These are phyloP conservation scores for Catharus fuscescens DNA, from an alignment of 2,113 vertebrate genomes.

Conservation along the genomic window DNA sequence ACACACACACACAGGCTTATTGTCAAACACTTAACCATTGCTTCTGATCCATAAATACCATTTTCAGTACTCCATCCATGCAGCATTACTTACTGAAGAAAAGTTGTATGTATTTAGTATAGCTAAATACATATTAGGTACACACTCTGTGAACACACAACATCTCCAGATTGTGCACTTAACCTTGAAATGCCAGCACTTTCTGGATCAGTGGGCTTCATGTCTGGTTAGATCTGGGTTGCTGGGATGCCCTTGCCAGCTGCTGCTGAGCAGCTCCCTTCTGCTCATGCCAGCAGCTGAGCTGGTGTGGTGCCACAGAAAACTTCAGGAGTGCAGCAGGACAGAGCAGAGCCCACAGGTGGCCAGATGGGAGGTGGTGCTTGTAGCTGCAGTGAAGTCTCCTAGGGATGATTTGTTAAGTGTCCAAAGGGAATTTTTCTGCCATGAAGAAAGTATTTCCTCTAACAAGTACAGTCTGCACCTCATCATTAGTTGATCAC, in stretches of 20 bases:
- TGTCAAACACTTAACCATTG: not conserved
- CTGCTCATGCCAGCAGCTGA: not conserved
- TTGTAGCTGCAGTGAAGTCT: not conserved
- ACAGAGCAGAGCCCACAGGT: not conserved
- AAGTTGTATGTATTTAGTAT: rapidly evolving
- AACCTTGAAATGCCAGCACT: conserved; percentile 46
- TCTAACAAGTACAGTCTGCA: not conserved
- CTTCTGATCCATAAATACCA: not conserved
- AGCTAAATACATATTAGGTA: not conserved
- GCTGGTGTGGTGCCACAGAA: not conserved
- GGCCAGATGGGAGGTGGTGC: not conserved
- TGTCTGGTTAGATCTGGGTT: not conserved
- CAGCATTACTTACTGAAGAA: not conserved
- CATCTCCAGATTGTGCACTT: conserved; percentile 31
- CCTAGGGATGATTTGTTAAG: not conserved
- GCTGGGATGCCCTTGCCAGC: conserved; percentile 26
- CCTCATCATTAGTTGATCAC: not conserved
- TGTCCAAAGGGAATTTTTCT: not conserved
- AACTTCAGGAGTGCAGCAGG: not conserved
- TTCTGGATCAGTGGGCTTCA: conserved; percentile 26
- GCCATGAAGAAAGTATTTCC: not conserved
- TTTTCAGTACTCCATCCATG: not conserved
- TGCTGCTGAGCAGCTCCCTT: conserved; percentile 1
- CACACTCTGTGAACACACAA: not conserved
- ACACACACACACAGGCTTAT: too few species aligned